Evolutionary conservation across 2,797 vertebrate genomes (phyloP).

Genomic region (Oreonectes daqikongensis): DNA sequence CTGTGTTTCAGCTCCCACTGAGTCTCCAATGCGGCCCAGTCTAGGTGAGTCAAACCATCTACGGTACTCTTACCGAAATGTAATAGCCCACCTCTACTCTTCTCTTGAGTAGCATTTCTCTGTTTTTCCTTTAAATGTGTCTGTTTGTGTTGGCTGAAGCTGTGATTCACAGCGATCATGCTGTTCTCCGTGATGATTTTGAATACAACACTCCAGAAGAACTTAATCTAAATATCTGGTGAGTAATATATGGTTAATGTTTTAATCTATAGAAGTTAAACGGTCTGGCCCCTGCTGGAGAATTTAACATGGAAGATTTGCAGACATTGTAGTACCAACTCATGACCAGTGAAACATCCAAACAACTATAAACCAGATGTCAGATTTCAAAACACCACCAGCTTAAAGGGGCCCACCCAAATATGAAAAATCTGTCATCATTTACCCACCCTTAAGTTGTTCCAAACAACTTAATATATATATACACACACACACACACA

Average conservation of each 20-base stretch:
- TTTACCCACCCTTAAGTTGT: too few species aligned
- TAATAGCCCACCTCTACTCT: background rate
- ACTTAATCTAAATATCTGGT: slow-evolving; percentile 91
- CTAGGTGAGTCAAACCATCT: slow-evolving; percentile 80
- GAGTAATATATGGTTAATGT: slow-evolving; percentile 61
- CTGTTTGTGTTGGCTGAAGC: slow-evolving; percentile 69
- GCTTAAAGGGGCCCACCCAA: too few species aligned
- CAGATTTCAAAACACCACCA: too few species aligned
- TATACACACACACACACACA: too few species aligned
- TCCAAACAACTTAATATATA: too few species aligned
- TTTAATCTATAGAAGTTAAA: background rate
- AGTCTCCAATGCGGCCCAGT: slow-evolving; percentile 86
- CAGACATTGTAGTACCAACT: background rate
- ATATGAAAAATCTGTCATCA: too few species aligned
- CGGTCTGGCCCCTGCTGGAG: background rate
- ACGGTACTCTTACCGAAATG: background rate
- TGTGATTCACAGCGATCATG: slow-evolving; percentile 89
- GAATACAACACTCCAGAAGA: slow-evolving; percentile 89
- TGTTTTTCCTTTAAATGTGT: background rate
- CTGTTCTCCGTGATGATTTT: slow-evolving; percentile 95
- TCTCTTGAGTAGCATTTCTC: background rate
- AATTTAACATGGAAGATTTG: background rate
- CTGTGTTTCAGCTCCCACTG: slow-evolving; percentile 86
- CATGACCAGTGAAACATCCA: too few species aligned
- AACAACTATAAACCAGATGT: too few species aligned